Conservation (phyloP, 1,140 invertebrate species). For the Platyscapa corneri region DNA sequence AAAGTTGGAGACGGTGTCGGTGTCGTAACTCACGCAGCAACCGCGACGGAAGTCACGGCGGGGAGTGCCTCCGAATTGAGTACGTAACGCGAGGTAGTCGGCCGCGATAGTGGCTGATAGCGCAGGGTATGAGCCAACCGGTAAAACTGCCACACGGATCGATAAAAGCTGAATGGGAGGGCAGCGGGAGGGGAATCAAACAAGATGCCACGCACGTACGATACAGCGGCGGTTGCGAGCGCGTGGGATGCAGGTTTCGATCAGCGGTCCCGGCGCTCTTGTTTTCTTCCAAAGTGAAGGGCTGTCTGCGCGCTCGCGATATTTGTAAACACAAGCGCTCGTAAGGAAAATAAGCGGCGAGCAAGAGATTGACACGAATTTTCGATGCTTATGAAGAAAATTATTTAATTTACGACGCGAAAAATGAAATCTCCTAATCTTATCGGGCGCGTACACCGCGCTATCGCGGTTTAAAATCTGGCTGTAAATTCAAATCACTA, state of each 20-base stretch:
- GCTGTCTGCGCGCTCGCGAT: no score
- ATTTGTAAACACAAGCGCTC: neutral
- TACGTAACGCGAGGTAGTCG: conserved; percentile 21
- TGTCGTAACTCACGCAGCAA: no score
- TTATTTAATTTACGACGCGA: neutral
- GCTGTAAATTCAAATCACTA: neutral
- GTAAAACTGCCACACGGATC: neutral
- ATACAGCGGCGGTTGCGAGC: no score
- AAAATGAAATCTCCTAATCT: neutral
- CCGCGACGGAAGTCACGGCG: neutral
- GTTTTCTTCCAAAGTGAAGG: no score
- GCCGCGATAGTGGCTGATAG: neutral
- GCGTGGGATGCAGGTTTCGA: no score
- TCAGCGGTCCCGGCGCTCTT: no score
- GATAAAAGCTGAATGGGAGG: neutral
- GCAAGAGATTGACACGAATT: neutral
- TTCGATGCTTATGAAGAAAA: neutral
- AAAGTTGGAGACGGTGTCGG: neutral
- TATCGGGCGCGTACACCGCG: neutral
- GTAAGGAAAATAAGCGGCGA: no score
- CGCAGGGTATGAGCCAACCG: neutral
- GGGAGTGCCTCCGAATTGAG: neutral
- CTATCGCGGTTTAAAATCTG: neutral
- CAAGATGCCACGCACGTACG: no score
- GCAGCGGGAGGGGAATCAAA: no score